Percentiles rank a stretch among this genome's conserved stretches.
Conservation (phyloP, 2,797 vertebrate genomes). For the Sebastes reedi region DNA sequence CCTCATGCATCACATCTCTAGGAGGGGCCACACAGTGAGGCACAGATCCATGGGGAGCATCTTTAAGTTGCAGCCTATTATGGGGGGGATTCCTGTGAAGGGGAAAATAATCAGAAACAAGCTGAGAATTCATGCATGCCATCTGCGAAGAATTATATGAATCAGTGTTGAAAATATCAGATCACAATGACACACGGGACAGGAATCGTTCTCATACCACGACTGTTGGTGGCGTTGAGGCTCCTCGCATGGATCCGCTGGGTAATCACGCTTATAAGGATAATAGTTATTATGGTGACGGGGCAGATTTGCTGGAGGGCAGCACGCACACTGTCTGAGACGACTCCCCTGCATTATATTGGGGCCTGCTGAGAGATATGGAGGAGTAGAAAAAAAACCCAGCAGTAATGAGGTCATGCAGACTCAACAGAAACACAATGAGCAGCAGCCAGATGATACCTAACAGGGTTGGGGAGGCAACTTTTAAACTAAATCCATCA, state of each 20-base stretch:
- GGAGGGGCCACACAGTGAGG: background rate
- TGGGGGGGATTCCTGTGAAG: conserved; percentile 9
- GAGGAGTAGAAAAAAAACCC: background rate
- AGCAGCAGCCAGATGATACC: background rate
- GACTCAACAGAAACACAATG: background rate
- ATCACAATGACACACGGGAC: background rate
- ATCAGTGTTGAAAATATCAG: background rate
- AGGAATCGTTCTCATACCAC: conserved; percentile 10
- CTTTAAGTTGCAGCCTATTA: background rate
- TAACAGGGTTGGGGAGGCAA: background rate
- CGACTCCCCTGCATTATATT: background rate
- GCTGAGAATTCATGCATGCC: background rate
- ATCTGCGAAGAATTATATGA: background rate
- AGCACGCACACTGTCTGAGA: conserved; percentile 11
- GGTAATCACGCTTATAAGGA: background rate
- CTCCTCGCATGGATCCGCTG: background rate
- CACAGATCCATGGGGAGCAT: background rate
- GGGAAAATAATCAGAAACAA: background rate
- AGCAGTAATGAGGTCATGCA: conserved; percentile 13
- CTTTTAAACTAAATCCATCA: background rate
- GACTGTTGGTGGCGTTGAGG: conserved; percentile 1
- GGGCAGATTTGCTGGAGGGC: background rate
- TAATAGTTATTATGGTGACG: background rate
- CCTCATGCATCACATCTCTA: conserved; percentile 66
- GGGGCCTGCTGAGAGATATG: conserved; percentile 33